phyloP scores from a whole-genome alignment of 2,797 vertebrate genomes.

The Gymnodraco acuticeps region DNA sequence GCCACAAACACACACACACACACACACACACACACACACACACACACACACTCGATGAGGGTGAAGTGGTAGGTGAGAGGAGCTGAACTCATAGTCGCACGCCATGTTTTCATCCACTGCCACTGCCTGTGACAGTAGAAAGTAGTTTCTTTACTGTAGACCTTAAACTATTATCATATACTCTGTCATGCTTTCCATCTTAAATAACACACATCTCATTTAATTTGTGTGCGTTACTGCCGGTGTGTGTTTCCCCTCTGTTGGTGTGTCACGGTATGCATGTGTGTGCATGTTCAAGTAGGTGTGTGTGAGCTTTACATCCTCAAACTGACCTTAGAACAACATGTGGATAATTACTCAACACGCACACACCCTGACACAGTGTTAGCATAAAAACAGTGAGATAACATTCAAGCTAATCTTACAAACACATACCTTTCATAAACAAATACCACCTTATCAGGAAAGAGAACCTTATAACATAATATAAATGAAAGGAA shows the following conservation, averaged over 20 bases:
- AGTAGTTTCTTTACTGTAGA: conserved; percentile 3
- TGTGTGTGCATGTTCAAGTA: conserved; percentile 39
- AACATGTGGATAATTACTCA: conserved; percentile 26
- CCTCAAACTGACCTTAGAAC: conserved; percentile 4
- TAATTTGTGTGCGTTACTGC: neutral
- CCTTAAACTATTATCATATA: conserved; percentile 10
- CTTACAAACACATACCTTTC: neutral
- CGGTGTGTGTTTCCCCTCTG: neutral
- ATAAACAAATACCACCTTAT: neutral
- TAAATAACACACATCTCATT: neutral
- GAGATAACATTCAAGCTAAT: conserved; percentile 19
- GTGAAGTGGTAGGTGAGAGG: conserved; percentile 44
- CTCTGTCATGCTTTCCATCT: conserved; percentile 15
- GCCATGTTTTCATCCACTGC: conserved; percentile 7
- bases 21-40: neutral
- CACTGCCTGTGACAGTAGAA: neutral
- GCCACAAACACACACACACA: neutral
- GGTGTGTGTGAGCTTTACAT: conserved; percentile 14
- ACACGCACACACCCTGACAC: conserved; percentile 37
- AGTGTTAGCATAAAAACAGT: conserved; percentile 43
- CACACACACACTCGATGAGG: neutral
- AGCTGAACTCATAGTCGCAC: conserved; percentile 28
- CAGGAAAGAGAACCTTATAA: neutral
- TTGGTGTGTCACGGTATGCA: conserved; percentile 15
- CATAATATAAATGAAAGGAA: neutral